Conservation (phyloP, 2,797 vertebrate species). For the Rhinatrema bivittatum region DNA sequence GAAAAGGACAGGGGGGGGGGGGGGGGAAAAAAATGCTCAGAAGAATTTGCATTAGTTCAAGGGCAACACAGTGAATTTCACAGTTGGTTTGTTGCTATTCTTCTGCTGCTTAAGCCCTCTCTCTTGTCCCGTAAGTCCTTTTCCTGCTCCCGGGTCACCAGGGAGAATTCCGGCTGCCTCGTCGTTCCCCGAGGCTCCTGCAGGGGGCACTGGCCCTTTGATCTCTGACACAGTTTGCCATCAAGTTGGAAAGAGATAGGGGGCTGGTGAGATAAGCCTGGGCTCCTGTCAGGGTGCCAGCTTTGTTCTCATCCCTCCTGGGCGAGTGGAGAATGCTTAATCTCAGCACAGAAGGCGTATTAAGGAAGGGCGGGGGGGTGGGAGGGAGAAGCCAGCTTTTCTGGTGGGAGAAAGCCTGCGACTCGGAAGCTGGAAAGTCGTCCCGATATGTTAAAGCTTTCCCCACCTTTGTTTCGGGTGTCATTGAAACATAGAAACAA, state of each 20-base stretch:
- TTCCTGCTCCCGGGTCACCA: conserved; percentile 84
- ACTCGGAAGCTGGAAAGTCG: too few species aligned
- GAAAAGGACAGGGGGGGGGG: too few species aligned
- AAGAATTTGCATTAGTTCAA: conserved; percentile 74
- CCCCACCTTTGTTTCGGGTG: too few species aligned
- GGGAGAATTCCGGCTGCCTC: conserved; percentile 70
- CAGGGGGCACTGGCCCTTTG: conserved; percentile 72
- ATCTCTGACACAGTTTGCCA: conserved; percentile 77
- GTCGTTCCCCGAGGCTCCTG: conserved; percentile 67
- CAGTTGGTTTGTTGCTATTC: conserved; percentile 81
- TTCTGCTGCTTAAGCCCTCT: conserved; percentile 76
- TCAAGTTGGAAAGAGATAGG: conserved; percentile 69
- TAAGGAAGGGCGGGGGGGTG: conserved; percentile 35
- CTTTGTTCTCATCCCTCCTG: conserved; percentile 48
- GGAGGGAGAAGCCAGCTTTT: too few species aligned
- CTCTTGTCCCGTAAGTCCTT: conserved; percentile 87
- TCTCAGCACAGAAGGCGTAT: conserved; percentile 33
- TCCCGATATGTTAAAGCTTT: too few species aligned
- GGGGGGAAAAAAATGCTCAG: conserved; percentile 60
- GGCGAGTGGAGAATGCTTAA: conserved; percentile 54
- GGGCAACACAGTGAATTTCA: conserved; percentile 76
- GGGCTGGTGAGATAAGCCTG: conserved; percentile 58
- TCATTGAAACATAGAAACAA: too few species aligned
- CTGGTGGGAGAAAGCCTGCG: too few species aligned
- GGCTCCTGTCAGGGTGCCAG: conserved; percentile 43